Percentiles rank a stretch among this genome's conserved stretches.
Conservation (phyloP, 2,113 vertebrate genomes). For the Zeus faber region DNA sequence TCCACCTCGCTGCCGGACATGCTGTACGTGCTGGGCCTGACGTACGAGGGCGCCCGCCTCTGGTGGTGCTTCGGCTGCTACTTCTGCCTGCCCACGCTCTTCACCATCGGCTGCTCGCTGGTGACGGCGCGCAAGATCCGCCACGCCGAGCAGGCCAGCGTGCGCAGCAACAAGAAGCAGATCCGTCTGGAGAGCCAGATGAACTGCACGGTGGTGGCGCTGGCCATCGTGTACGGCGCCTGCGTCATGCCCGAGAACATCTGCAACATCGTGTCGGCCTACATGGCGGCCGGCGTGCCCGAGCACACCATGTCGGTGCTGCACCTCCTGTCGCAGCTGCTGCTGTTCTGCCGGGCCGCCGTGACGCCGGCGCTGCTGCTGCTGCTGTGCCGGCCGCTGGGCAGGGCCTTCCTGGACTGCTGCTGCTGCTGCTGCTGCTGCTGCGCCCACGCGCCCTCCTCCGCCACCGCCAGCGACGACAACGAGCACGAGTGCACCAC, state of each 20-base stretch:
- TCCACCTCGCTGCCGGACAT: constrained; percentile 89
- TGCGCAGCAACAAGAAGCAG: constrained; percentile 91
- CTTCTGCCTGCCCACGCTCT: constrained; percentile 94
- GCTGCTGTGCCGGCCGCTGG: constrained; percentile 93
- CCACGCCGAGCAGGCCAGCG: constrained; percentile 87
- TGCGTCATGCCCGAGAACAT: constrained; percentile 97
- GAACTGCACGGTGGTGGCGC: constrained; percentile 96
- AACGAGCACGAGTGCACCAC: constrained; percentile 97
- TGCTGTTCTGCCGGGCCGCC: constrained; percentile 94
- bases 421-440: constrained; percentile 94
- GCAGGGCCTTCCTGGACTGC: constrained; percentile 93
- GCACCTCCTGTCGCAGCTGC: constrained; percentile 92
- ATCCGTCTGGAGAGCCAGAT: constrained; percentile 97
- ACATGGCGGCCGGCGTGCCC: constrained; percentile 92
- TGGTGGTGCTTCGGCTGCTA: constrained; percentile 99
- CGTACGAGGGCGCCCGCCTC: constrained; percentile 90
- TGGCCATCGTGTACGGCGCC: constrained; percentile 94
- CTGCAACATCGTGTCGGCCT: constrained; percentile 95
- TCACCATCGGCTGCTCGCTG: constrained; percentile 93
- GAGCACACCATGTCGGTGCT: constrained; percentile 90
- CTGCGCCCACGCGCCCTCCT: constrained; percentile 81
- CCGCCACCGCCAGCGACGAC: constrained; percentile 90
- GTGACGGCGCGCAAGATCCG: constrained; percentile 93
- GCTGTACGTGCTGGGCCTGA: constrained; percentile 90
- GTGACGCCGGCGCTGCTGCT: constrained; percentile 94